A percentile compares a stretch with the other conserved stretches of the same genome.
These are phyloP conservation scores for Cavia porcellus DNA, from an alignment of 2,113 vertebrate species.

Conservation along the genomic window DNA sequence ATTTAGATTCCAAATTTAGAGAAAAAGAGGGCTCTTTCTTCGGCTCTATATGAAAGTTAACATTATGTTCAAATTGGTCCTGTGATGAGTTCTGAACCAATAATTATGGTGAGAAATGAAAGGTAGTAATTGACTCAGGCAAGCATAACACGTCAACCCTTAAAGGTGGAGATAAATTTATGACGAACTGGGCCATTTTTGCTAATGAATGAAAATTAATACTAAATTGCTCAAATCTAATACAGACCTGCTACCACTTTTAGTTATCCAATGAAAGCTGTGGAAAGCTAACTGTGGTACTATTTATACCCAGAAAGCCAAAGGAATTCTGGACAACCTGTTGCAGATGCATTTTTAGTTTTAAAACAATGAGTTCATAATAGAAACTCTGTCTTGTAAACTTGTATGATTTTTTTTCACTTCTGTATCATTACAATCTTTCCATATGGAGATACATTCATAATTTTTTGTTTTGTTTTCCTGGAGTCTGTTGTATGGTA, in stretches of 20 bases:
- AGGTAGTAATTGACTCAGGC: neutral
- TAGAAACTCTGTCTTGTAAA: neutral
- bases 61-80: neutral
- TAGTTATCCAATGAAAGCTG: neutral
- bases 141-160: neutral
- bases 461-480: neutral
- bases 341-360: neutral
- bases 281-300: neutral
- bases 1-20: neutral
- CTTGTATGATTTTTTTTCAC: neutral
- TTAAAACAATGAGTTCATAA: neutral
- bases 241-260: neutral
- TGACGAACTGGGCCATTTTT: neutral
- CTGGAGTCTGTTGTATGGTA: neutral
- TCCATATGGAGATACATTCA: neutral
- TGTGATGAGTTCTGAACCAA: neutral
- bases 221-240: neutral
- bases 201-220: neutral
- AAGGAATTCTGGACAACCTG: neutral
- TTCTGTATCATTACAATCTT: neutral
- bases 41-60: neutral
- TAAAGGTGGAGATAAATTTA: neutral
- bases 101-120: neutral
- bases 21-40: neutral
- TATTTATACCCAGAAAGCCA: neutral